Base-by-base conservation (phyloP, 1,140 invertebrate genomes). In the Ceratitis capitata region DNA sequence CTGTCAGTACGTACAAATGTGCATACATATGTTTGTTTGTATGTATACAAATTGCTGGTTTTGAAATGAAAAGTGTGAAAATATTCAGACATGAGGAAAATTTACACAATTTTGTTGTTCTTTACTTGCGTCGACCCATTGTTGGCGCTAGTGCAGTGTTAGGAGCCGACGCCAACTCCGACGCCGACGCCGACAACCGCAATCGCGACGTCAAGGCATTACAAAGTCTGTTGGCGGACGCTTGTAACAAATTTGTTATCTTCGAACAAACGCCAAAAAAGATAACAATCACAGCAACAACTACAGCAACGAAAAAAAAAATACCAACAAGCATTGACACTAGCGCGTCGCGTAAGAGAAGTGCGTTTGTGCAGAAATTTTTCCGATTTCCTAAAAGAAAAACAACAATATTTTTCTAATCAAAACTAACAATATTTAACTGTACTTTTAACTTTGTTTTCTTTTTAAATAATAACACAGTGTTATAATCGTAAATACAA, bases 61-160 rank as follows among this genome's bases (percentile, higher is more conserved):
- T 32, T 35, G 82, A 45, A 85, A 82, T 88, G 53, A 89, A 91
- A 87, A 45, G 61, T 23, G 86, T 91, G 26, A 86, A 91, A 87
- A 91, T 91, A 53, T 91, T 90, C 85, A 87, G 89, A 82, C 88
- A 85, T 35, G 47, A 51, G 23, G 26, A 23, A 26, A 64, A 85
- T 35, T 35, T 47, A n/a, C 14, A 85, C 49, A 88, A 90, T 6
- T 91, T 89, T 86, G 86, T 87, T 58, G 88, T 91, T 69, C 86
- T 89, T 47, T 91, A 89, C 61, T 69, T 90, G 51, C 85, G 87
- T 53, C 88, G 23, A 87, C 14, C 85, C 84, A 35, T 19, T n/a
- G n/a, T n/a, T n/a, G n/a, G n/a, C n/a, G n/a, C n/a, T n/a, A n/a
- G n/a, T n/a, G n/a, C n/a, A n/a, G n/a, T n/a, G n/a, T n/a, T n/a